Evolutionary conservation across 2,888 invertebrate species (phyloP), one percentile per base, ranked within the genome.

Genomic region (Ethmia dodecea): DNA sequence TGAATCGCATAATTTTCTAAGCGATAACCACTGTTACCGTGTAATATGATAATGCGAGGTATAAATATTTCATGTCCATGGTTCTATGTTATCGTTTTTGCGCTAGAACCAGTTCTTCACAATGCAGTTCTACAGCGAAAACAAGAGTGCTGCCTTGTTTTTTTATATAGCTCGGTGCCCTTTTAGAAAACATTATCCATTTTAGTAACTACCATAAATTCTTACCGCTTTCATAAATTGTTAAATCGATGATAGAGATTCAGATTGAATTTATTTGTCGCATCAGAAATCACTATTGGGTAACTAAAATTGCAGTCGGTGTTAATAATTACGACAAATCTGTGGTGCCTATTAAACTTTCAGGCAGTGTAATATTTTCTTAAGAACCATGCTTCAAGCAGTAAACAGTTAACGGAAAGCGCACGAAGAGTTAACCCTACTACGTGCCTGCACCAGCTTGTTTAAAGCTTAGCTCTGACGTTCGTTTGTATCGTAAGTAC

Each of bases 31-130:
- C 78, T 76, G 73, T 72, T 77, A 80, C 68, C 79, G 57, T 80
- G 86, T 84, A 83, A 80, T 84, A 86, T 86, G 83, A 83, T 86
- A 86, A 86, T 84, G 75, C 61, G 60, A 68, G 60, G 68, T 77
- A 83, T 81, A 81, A 79, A 80, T 83, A 78, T 81, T 83, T 78
- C 71, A 81, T 80, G 74, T 70, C 69, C 75, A 68, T 59, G 62
- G 62, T 54, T 62, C 64, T 69, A 72, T 76, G 68, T 63, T 69
- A 71, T 77, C 70, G 70, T 83, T 81, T 84, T 83, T 78, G 74
- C 68, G 52, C 56, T 49, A 60, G 59, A 80, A 80, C 80, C 71
- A 60, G 81, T 81, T 22, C 61, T 55, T 56, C 57, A 62, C 64
- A 62, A 66, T 61, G 68, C 63, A 64, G 62, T 66, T 61, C 60